phyloP scores from a whole-genome alignment of 2,113 vertebrate genomes.

The Menura novaehollandiae region DNA sequence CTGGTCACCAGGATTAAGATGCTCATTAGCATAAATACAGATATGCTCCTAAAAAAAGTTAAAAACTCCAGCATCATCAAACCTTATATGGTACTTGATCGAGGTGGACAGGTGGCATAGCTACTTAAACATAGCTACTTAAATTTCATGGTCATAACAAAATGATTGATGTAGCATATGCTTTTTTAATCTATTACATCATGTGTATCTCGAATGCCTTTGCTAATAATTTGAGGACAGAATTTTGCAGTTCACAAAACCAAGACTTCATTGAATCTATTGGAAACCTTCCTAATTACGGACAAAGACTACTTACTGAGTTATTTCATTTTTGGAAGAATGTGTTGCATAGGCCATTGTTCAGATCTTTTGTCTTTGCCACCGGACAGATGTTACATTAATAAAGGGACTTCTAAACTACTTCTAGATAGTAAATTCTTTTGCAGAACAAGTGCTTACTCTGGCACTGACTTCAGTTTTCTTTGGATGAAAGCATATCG shows the following conservation, averaged over 20 bases:
- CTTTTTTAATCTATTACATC: neutral
- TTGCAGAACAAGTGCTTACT: neutral
- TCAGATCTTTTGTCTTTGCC: neutral
- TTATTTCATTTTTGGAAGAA: neutral
- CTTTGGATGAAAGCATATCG: neutral
- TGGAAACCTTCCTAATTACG: neutral
- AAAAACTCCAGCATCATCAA: neutral
- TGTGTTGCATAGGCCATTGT: neutral
- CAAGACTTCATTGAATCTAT: neutral
- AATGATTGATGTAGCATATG: neutral
- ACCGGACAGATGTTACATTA: neutral
- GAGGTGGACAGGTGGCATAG: neutral
- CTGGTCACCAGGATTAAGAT: neutral
- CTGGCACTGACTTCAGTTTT: neutral
- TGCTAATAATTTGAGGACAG: neutral
- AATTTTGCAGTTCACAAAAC: neutral
- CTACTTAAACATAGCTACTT: neutral
- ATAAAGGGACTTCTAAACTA: neutral
- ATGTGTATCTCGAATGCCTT: neutral
- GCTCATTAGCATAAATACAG: neutral
- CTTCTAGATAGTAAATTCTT: neutral
- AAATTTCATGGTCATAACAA: neutral
- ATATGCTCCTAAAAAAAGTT: neutral
- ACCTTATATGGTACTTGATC: neutral
- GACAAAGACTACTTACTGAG: neutral